These are phyloP conservation scores for Melinaea marsaeus DNA, from an alignment of 2,888 invertebrate genomes.

Conservation along the genomic window DNA sequence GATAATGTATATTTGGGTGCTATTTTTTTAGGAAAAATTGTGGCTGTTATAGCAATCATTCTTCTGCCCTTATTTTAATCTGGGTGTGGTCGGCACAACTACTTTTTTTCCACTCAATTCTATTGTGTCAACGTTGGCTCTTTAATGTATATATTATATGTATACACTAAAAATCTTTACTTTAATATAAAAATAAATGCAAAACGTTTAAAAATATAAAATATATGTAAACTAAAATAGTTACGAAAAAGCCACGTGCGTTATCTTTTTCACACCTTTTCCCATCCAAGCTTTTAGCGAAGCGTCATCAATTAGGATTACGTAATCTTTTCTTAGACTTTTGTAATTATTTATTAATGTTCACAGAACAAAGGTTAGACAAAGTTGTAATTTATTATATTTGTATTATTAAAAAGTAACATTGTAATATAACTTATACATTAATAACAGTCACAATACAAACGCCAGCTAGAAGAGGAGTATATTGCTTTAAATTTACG, in stretches of 20 bases:
- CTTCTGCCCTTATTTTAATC: too few relatives aligned
- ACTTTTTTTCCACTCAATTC: too few relatives aligned
- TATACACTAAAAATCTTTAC: too few relatives aligned
- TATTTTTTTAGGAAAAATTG: too few relatives aligned
- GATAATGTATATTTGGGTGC: neutral
- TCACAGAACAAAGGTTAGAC: neutral
- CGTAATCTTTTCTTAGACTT: slow-evolving; percentile 19
- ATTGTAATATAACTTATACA: slow-evolving; percentile 2
- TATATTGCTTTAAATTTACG: slow-evolving; percentile 34
- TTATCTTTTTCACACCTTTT: slow-evolving; percentile 13
- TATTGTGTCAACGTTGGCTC: too few relatives aligned
- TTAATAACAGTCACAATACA: slow-evolving; percentile 6
- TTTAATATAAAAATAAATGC: neutral
- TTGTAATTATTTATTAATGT: neutral
- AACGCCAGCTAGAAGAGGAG: slow-evolving; percentile 13
- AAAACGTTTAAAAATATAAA: neutral
- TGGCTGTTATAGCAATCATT: too few relatives aligned
- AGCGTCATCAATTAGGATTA: slow-evolving; percentile 50
- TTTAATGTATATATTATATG: too few relatives aligned
- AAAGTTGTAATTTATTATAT: too few relatives aligned
- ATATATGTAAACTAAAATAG: neutral
- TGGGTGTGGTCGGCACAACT: too few relatives aligned
- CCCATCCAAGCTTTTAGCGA: slow-evolving; percentile 43
- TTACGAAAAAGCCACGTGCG: too few relatives aligned
- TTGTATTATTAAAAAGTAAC: neutral